Evolutionary conservation across 2,797 vertebrate species (phyloP), one percentile per base, ranked within the genome.

Genomic region (Crocidura indochinensis): DNA sequence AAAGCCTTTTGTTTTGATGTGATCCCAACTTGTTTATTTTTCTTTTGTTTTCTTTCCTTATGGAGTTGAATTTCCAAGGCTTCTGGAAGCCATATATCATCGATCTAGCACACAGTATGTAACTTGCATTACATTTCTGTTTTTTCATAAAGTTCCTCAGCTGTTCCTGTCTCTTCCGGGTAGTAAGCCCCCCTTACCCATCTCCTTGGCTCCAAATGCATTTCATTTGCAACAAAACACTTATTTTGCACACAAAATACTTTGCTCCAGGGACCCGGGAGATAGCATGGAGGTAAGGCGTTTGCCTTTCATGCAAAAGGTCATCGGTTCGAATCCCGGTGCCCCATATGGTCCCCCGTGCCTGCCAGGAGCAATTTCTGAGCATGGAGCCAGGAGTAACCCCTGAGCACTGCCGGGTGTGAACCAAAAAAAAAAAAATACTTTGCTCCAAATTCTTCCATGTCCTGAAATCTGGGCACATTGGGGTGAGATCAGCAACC

Each of bases 81-180:
- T 20, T 20, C 56, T 20, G 3, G 17, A 60, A 60, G 56, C 56
- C 56, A 60, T 19, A 60, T 60, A 60, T 60, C 56, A 60, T 20
- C 17, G 15, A 60, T 20, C 46, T 19, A 79, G 47, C 2, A 71
- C 15, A 38, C 20, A 49, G 1, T 77, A 83, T 24, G 53, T 84
- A 64, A n/a, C 27, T 65, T 46, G 17, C 31, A 29, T 29, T 53
- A 10, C 27, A 62, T 68, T 75, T 76, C 56, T 86, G 4, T 38
- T 1, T 88, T 92, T 91, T 80, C 67, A 65, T 73, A 90, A 56
- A 53, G 83, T 53, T 84, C 78, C 68, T 44, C 38, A 53, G 53
- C 44, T 31, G 47, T 53, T 27, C 20, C 26, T 11, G 0, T 26
- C 10, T 1, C 14, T 26, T 79, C 64, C 65, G 8, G 11, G 20